Conservation (phyloP, 2,888 invertebrate species). For the Melanotus villosus region DNA sequence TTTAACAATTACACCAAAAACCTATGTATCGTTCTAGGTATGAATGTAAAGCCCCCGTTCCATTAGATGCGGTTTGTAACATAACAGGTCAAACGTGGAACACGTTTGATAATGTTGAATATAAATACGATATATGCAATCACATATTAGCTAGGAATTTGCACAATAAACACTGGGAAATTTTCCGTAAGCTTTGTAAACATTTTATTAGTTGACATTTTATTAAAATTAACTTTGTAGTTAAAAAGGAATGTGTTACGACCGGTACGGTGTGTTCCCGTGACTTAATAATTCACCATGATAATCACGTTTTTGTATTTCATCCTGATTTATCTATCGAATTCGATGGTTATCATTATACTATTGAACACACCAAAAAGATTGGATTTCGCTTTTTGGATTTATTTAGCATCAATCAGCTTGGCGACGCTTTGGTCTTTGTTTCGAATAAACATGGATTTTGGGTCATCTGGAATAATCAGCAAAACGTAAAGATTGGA, state of each 20-base stretch:
- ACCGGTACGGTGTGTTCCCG: conserved; percentile 77
- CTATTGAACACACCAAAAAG: conserved; percentile 73
- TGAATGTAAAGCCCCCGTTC: conserved; percentile 75
- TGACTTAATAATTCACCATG: conserved; percentile 76
- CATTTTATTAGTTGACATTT: background rate
- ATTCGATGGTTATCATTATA: conserved; percentile 77
- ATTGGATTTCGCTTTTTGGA: conserved; percentile 74
- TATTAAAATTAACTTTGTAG: conserved; percentile 63
- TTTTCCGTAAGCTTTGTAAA: conserved; percentile 75
- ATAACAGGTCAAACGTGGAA: conserved; percentile 83
- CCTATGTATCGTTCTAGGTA: no score
- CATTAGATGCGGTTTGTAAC: conserved; percentile 78
- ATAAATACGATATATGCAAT: conserved; percentile 86
- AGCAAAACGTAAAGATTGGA: conserved; percentile 77
- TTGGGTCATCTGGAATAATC: conserved; percentile 79
- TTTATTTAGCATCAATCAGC: conserved; percentile 75
- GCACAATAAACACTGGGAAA: conserved; percentile 77
- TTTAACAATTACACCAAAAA: no score
- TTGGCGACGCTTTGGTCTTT: conserved; percentile 80
- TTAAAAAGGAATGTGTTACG: conserved; percentile 76
- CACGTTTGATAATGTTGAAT: conserved; percentile 85
- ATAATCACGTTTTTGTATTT: conserved; percentile 73
- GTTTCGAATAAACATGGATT: conserved; percentile 81
- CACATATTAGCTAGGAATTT: conserved; percentile 83
- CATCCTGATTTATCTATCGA: conserved; percentile 77